phyloP scores from a whole-genome alignment of 2,797 vertebrate genomes.

The Hippocampus kuda region DNA sequence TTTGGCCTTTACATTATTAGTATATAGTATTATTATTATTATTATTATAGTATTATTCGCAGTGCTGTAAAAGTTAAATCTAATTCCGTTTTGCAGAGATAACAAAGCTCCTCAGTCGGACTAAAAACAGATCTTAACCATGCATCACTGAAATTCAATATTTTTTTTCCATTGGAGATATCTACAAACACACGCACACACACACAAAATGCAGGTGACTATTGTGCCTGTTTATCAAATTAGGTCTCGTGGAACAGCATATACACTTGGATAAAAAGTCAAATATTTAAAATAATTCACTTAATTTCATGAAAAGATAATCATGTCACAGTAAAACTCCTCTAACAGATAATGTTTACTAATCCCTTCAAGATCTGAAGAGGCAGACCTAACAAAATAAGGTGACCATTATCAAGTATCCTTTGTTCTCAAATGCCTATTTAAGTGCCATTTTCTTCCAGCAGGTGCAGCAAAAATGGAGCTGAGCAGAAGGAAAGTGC shows the following conservation, averaged over 20 bases:
- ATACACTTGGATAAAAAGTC: conserved; percentile 10
- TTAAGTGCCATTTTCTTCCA: conserved; percentile 16
- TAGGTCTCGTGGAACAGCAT: not conserved
- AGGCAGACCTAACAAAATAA: conserved; percentile 19
- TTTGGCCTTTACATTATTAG: not conserved
- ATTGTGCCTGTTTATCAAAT: not conserved
- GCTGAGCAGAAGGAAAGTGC: conserved; percentile 78
- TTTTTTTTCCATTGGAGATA: conserved; percentile 7
- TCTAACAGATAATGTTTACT: conserved; percentile 30
- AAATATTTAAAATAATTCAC: conserved; percentile 46
- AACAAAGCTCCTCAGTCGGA: conserved; percentile 26
- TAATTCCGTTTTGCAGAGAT: not conserved
- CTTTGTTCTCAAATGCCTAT: not conserved
- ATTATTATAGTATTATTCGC: not conserved
- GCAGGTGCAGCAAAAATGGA: conserved; percentile 75
- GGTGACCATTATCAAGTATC: not conserved
- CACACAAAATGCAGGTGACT: not conserved
- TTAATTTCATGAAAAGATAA: conserved; percentile 49
- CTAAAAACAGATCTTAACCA: conserved; percentile 29
- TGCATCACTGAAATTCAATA: conserved; percentile 27
- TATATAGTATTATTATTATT: too few relatives aligned
- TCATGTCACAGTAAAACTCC: conserved; percentile 32
- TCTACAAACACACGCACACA: not conserved
- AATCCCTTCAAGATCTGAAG: conserved; percentile 39
- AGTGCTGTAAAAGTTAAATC: not conserved